Evolutionary conservation across 2,113 vertebrate species (phyloP), one percentile per base, ranked within the genome.

Genomic region (Entelurus aequoreus): DNA sequence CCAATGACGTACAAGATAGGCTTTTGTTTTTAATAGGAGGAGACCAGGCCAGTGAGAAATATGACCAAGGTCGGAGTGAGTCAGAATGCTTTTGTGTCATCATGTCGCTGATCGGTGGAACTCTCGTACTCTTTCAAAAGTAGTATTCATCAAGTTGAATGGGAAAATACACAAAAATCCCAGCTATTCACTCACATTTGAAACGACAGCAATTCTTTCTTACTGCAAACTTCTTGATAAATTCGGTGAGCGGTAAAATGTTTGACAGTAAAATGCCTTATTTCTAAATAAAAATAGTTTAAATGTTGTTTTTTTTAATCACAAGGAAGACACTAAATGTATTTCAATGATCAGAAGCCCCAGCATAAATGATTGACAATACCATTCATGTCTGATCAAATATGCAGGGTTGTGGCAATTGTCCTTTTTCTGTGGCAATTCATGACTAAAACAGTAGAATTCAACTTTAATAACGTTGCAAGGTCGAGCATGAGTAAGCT

Each of bases 51-150:
- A 37, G 28, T n/a, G 28, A 3, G 3, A 28, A 16, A 48, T 36
- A 28, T 49, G 46, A 60, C 46, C 58, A 5, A 59, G 49, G 65
- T 50, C 65, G 48, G 21, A 11, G 8, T 6, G 28, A 36, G 53
- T 52, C n/a, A 11, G 38, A 28, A 55, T 38, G 60, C 12, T 37
- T 50, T 54, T 49, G 49, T 19, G 6, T 48, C 19, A 4, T 19
- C 16, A 35, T n/a, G 42, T 55, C 19, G 54, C 62, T 46, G 56
- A 50, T 58, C 13, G 15, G 54, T 44, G 9, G 52, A 46, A 50
- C 28, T 53, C n/a, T 42, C 13, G 57, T 38, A 57, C 52, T 15
- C 36, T 60, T 54, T 15, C 35, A 62, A 40, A 53, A 46, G 54
- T 19, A 28, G n/a, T 19, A 11, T 50, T 63, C 50, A 28, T 28